These are phyloP conservation scores for Pharmacophagus antenor DNA, from an alignment of 2,888 invertebrate genomes.

Conservation along the genomic window DNA sequence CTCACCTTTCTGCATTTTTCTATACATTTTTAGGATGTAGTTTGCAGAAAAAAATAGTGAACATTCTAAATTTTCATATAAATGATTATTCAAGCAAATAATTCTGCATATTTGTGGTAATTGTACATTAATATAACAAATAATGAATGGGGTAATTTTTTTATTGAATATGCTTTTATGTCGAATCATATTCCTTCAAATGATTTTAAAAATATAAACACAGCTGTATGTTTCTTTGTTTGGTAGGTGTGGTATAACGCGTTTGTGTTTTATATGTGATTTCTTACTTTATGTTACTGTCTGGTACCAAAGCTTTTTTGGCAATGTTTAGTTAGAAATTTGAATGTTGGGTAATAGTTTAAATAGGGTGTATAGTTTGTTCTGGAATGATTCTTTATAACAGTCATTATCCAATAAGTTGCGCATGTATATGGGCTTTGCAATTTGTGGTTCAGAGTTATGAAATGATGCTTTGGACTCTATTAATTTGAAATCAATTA, in stretches of 20 bases:
- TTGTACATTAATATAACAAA: too few relatives aligned
- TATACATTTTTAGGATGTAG: too few relatives aligned
- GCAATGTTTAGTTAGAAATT: not conserved
- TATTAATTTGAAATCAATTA: not conserved
- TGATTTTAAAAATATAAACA: too few relatives aligned
- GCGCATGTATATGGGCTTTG: conserved; percentile 1
- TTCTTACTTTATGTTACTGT: not conserved
- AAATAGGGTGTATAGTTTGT: not conserved
- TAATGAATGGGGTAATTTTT: not conserved
- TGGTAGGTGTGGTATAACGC: too few relatives aligned
- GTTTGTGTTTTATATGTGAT: not conserved
- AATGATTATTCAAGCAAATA: too few relatives aligned
- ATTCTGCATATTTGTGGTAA: too few relatives aligned
- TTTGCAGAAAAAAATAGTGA: too few relatives aligned
- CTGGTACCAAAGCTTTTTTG: too few relatives aligned
- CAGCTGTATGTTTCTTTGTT: not conserved
- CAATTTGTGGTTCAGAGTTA: conserved; percentile 1
- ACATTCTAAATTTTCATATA: too few relatives aligned
- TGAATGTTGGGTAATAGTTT: not conserved
- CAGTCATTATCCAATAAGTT: not conserved
- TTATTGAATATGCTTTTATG: not conserved
- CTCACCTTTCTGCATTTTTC: conserved; percentile 1
- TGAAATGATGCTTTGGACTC: not conserved
- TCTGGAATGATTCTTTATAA: not conserved
- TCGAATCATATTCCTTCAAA: not conserved